Conservation (phyloP, 2,888 invertebrate genomes). For the Monochamus alternatus region DNA sequence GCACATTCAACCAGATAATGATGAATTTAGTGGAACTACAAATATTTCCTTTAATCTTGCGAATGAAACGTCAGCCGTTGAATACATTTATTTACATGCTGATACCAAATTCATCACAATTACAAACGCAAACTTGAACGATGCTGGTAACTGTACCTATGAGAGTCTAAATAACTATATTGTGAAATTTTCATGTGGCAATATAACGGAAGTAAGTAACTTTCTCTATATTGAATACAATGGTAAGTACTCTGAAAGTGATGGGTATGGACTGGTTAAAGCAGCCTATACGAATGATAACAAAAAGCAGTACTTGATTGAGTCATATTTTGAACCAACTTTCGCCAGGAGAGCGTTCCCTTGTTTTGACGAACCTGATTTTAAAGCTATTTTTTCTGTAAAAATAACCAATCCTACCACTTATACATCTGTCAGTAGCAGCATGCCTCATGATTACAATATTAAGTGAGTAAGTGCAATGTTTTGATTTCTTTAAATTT, state of each 20-base stretch:
- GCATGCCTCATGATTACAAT: neutral
- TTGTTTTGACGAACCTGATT: conserved; percentile 23
- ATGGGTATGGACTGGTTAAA: conserved; percentile 22
- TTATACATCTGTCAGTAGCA: conserved; percentile 14
- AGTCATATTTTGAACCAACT: conserved; percentile 12
- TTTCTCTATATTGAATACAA: neutral
- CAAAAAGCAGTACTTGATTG: neutral
- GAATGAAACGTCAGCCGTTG: neutral
- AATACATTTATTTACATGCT: neutral
- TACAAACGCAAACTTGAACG: neutral
- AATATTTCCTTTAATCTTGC: conserved; percentile 7
- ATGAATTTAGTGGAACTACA: conserved; percentile 6
- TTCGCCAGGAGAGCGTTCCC: conserved; percentile 19
- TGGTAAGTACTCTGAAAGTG: conserved; percentile 2
- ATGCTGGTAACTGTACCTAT: neutral
- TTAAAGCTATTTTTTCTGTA: conserved; percentile 16
- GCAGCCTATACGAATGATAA: neutral
- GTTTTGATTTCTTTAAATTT: too few relatives aligned
- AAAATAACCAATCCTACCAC: neutral
- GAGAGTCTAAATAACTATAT: neutral
- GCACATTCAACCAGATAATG: neutral
- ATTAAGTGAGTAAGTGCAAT: neutral
- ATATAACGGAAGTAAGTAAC: neutral
- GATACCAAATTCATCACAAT: neutral
- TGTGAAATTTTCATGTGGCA: neutral